phyloP scores from a whole-genome alignment of 1,140 invertebrate species.

The Batillaria attramentaria region DNA sequence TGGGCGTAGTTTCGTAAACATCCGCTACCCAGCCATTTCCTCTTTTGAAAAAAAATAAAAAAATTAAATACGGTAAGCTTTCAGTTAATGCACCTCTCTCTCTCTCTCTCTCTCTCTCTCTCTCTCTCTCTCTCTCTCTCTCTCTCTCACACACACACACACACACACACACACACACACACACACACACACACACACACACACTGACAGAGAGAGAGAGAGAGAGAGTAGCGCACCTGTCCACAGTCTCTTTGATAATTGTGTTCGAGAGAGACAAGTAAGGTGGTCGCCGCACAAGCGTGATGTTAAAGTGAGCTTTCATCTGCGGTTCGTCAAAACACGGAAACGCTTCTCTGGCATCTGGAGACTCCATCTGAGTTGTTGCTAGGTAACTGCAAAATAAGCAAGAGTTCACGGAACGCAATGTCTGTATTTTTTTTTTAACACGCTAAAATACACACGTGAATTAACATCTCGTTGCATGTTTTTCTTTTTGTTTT shows the following conservation, averaged over 20 bases:
- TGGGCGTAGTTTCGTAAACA: slow-evolving; percentile 62
- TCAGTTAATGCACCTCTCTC: not conserved
- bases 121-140: not conserved
- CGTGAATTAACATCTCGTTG: no score
- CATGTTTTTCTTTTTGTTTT: no score
- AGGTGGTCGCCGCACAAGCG: not conserved
- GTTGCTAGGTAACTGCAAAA: slow-evolving; percentile 52
- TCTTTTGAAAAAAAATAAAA: no score
- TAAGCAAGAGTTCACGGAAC: no score
- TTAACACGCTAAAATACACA: no score
- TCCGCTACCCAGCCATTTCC: slow-evolving; percentile 55
- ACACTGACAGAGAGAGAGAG: no score
- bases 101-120: not conserved
- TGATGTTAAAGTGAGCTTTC: slow-evolving; percentile 84
- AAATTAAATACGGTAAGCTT: not conserved
- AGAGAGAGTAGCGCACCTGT: no score
- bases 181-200: slow-evolving; percentile 19
- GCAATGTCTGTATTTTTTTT: no score
- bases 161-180: slow-evolving; percentile 5
- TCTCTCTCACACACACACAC: not conserved
- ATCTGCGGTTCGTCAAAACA: slow-evolving; percentile 94
- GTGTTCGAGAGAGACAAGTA: slow-evolving; percentile 28
- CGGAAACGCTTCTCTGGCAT: slow-evolving; percentile 81
- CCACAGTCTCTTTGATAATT: no score
- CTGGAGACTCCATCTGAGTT: slow-evolving; percentile 49